phyloP scores from a whole-genome alignment of 2,797 vertebrate species.

The Siniperca undulata region DNA sequence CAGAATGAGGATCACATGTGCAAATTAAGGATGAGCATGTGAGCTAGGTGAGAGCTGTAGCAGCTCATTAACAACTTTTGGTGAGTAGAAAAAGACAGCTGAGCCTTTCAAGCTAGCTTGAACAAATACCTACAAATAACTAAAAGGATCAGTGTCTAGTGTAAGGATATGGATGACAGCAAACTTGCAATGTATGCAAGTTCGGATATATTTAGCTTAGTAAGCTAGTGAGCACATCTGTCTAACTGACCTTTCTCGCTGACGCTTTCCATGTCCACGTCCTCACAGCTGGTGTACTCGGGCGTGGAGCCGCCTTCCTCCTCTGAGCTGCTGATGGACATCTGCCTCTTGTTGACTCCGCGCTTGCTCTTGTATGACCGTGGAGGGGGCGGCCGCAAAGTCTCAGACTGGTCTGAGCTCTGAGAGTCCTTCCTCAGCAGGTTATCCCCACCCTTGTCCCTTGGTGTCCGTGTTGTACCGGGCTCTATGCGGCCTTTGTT shows the following conservation, averaged over 20 bases:
- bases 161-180: constrained; percentile 7
- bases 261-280: constrained; percentile 98
- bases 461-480: constrained; percentile 88
- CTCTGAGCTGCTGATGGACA: constrained; percentile 99
- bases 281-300: constrained; percentile 99
- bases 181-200: constrained; percentile 10
- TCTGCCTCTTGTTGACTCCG: constrained; percentile 94
- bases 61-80: neutral
- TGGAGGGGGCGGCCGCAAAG: constrained; percentile 93
- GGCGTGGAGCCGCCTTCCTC: constrained; percentile 99
- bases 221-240: constrained; percentile 56
- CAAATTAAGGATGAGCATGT: neutral
- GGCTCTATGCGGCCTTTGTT: constrained; percentile 92
- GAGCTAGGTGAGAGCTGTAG: neutral
- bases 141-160: neutral
- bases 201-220: constrained; percentile 39
- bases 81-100: neutral
- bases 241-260: constrained; percentile 95
- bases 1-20: neutral
- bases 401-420: constrained; percentile 98
- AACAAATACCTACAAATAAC: neutral
- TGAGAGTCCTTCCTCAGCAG: constrained; percentile 97
- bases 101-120: neutral
- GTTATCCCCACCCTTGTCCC: constrained; percentile 92
- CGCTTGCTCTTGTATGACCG: constrained; percentile 94